Conservation (phyloP, 2,888 invertebrate species). For the Boloria selene region DNA sequence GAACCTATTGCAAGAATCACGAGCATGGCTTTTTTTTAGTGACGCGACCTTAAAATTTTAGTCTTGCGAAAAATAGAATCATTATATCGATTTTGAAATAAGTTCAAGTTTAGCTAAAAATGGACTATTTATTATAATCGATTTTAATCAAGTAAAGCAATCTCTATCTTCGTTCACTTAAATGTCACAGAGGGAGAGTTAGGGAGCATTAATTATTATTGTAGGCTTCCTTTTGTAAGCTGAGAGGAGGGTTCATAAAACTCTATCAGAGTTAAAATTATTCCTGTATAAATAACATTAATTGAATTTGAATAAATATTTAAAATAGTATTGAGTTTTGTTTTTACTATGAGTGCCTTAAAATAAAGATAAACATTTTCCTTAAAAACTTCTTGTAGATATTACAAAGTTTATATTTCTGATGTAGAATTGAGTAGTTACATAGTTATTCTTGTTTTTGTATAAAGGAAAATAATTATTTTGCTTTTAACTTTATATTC, state of each 20-base stretch:
- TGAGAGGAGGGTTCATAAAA: constrained; percentile 1
- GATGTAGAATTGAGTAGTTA: no score
- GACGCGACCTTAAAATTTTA: no score
- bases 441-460: no score
- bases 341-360: neutral
- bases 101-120: neutral
- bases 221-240: constrained; percentile 16
- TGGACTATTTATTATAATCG: neutral
- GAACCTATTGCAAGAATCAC: no score
- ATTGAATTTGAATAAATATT: constrained; percentile 9
- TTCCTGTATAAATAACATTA: constrained; percentile 3
- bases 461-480: no score
- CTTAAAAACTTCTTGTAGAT: no score
- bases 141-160: neutral
- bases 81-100: no score
- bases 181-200: neutral
- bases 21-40: no score
- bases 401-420: no score
- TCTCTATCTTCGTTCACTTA: constrained; percentile 1
- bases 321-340: neutral
- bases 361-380: neutral
- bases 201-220: constrained; percentile 8
- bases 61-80: no score
- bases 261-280: neutral
- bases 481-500: no score